Evolutionary conservation across 2,113 vertebrate genomes (phyloP).

Genomic region (Cyrtonyx montezumae): DNA sequence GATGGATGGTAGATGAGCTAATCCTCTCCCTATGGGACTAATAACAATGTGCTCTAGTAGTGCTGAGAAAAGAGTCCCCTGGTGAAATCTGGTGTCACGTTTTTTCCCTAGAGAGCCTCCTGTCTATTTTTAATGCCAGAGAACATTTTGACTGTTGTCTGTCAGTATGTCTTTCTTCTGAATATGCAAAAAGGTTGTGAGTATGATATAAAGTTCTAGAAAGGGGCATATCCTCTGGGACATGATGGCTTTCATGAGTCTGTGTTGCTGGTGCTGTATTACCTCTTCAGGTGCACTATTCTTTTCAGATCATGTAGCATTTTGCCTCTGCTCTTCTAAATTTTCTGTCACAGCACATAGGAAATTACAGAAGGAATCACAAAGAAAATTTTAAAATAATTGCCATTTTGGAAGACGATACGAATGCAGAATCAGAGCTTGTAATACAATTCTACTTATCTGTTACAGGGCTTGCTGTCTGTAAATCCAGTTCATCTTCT

Average conservation of each 20-base stretch:
- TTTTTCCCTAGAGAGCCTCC: not conserved
- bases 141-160: not conserved
- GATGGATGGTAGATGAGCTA: conserved; percentile 18
- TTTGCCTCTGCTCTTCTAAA: not conserved
- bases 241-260: not conserved
- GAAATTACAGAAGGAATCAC: not conserved
- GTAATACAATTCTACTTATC: not conserved
- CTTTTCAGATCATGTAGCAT: not conserved
- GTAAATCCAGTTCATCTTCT: not conserved
- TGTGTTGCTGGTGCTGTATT: not conserved
- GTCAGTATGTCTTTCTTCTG: not conserved
- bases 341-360: not conserved
- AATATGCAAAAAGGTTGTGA: not conserved
- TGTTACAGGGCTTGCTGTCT: not conserved
- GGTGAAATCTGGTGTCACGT: not conserved
- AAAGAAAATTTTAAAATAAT: not conserved
- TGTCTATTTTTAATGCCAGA: not conserved
- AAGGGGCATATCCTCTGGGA: not conserved
- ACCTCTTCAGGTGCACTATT: not conserved
- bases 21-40: not conserved
- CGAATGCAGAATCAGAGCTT: not conserved
- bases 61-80: not conserved
- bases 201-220: not conserved
- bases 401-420: not conserved
- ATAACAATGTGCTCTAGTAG: not conserved